Conservation (phyloP, 2,113 vertebrate species). For the Caranx melampygus region DNA sequence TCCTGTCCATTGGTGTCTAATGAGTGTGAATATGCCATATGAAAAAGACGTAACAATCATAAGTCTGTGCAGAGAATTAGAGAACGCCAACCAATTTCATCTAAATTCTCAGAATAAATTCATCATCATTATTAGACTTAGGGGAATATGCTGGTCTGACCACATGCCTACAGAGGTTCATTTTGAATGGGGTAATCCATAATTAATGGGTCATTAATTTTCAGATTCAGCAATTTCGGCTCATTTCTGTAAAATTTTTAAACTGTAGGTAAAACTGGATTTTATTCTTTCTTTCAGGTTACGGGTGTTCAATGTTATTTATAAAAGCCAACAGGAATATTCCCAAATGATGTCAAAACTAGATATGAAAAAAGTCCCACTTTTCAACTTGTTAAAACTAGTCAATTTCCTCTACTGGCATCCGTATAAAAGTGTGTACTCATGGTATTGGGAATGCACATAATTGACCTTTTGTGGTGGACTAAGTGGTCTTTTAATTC, state of each 20-base stretch:
- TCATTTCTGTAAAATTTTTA: no score
- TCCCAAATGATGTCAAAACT: background rate
- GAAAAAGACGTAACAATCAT: background rate
- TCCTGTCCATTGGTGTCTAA: background rate
- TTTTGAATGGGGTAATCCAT: background rate
- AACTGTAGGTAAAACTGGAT: no score
- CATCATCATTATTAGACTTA: background rate
- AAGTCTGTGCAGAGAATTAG: no score
- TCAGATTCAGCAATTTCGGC: background rate
- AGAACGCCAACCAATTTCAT: background rate
- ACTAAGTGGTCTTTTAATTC: constrained; percentile 21
- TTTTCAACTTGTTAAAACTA: background rate
- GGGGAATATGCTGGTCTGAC: background rate
- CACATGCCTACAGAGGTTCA: background rate
- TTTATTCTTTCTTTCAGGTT: no score
- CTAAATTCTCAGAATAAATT: background rate
- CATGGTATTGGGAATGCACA: background rate
- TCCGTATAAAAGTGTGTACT: background rate
- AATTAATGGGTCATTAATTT: background rate
- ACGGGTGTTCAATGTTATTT: background rate
- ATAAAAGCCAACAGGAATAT: background rate
- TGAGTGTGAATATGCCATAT: background rate
- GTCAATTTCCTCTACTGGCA: background rate
- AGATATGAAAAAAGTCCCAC: background rate
- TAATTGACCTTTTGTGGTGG: constrained; percentile 44